phyloP scores from a whole-genome alignment of 2,113 vertebrate species.

The Merops nubicus region DNA sequence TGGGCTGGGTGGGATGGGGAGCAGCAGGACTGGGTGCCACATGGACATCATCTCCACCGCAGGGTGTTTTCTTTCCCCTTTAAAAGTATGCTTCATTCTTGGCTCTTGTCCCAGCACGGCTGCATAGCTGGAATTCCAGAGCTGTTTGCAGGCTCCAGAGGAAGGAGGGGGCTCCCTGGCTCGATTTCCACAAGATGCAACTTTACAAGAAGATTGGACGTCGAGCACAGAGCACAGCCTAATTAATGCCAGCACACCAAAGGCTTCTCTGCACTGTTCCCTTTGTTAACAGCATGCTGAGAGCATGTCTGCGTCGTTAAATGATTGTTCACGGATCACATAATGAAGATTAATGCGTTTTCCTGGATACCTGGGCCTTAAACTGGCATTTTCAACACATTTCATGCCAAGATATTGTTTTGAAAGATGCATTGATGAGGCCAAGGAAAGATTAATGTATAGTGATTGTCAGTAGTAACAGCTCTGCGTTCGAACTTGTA shows the following conservation, averaged over 20 bases:
- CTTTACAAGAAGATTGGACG: neutral
- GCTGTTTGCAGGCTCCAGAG: constrained; percentile 17
- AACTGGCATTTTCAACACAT: neutral
- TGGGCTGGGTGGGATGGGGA: neutral
- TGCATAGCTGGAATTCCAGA: constrained; percentile 76
- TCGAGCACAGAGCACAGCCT: neutral
- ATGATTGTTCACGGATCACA: neutral
- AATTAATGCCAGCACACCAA: constrained; percentile 32
- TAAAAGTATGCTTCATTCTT: constrained; percentile 43
- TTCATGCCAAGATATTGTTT: neutral
- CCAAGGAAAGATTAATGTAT: neutral
- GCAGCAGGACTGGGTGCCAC: constrained; percentile 50
- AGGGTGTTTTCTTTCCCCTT: constrained; percentile 42
- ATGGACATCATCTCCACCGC: constrained; percentile 71
- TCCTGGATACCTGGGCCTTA: neutral
- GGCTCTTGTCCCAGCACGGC: constrained; percentile 68
- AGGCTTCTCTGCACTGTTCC: neutral
- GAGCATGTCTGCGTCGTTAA: neutral
- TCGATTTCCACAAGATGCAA: neutral
- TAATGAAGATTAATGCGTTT: neutral
- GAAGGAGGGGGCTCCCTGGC: constrained; percentile 10
- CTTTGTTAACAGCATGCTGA: constrained; percentile 23
- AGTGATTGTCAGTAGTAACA: neutral
- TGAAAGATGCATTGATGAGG: neutral
- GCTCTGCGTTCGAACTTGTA: neutral